Evolutionary conservation across 1,140 invertebrate species (phyloP).

Genomic region (Phymorhynchus buccinoides): DNA sequence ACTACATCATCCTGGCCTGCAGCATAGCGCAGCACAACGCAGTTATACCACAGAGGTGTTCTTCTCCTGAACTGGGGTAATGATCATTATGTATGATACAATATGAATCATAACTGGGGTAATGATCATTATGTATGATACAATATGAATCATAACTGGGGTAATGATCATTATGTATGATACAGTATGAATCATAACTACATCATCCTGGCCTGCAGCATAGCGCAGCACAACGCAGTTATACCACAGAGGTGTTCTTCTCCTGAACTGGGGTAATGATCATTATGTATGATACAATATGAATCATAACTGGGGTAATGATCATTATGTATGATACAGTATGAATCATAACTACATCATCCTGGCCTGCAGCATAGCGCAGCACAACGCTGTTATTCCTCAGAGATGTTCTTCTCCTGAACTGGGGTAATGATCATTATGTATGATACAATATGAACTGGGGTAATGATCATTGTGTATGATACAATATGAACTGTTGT

Average conservation of each 20-base stretch:
- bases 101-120: too few relatives aligned
- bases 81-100: conserved; percentile 32
- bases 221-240: conserved; percentile 86
- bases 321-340: too few relatives aligned
- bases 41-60: conserved; percentile 87
- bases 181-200: conserved; percentile 82
- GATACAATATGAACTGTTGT: too few relatives aligned
- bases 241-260: conserved; percentile 90
- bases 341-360: conserved; percentile 97
- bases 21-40: conserved; percentile 88
- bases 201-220: conserved; percentile 92
- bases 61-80: conserved; percentile 86
- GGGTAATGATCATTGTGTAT: too few relatives aligned
- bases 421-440: conserved; percentile 74
- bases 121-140: too few relatives aligned
- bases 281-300: conserved; percentile 24
- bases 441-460: too few relatives aligned
- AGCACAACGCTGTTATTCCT: conserved; percentile 83
- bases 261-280: conserved; percentile 81
- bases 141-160: too few relatives aligned
- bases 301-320: too few relatives aligned
- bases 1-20: conserved; percentile 95
- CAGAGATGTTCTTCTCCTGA: conserved; percentile 93
- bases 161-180: too few relatives aligned
- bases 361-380: conserved; percentile 93